Evolutionary conservation across 2,888 invertebrate species (phyloP), one percentile per base, ranked within the genome.

Genomic region (Rambutsinella grinnellia): DNA sequence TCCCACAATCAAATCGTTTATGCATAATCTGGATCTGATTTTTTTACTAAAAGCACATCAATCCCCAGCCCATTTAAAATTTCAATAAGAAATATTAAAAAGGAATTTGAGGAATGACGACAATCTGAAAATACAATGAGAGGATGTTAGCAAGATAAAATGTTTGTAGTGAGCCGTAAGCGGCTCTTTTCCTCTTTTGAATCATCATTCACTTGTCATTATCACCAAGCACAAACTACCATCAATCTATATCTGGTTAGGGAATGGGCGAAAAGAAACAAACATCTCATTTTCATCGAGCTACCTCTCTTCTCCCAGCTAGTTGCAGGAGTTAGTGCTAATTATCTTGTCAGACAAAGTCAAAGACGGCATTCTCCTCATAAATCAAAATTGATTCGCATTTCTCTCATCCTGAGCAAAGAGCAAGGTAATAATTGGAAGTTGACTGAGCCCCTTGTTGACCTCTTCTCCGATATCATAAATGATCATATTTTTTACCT

Each of bases 191-290:
- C 49, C n/a, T 5, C 15, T 8, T 36, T 8, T 8, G 36, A 36
- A 5, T 36, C 6, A 36, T 36, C 36, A 61, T 61, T 60, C 57
- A 57, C 49, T 63, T 57, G 63, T 57, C 54, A 63, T 60, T 61
- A 57, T 71, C 15, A 49, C 51, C 24, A 28, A n/a, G n/a, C n/a
- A n/a, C n/a, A n/a, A n/a, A n/a, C 26, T 10, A 51, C 49, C 56
- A 51, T 53, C 56, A 71, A 71, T 71, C 62, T 62, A 71, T 71
- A 71, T 63, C 71, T 71, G 26, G 71, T 71, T 71, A 56, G 28
- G 27, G 44, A 67, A 57, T 23, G 15, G 49, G 49, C 24, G 27
- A 49, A 28, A 27, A 66, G 44, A 68, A 68, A 56, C 67, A 58
- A 28, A 58, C 27, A 58, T 58, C 36, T 0, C 23, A 17, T 58